Evolutionary conservation across 2,888 invertebrate species (phyloP), one percentile per base, ranked within the genome.

Genomic region (Polymixis flavicincta): DNA sequence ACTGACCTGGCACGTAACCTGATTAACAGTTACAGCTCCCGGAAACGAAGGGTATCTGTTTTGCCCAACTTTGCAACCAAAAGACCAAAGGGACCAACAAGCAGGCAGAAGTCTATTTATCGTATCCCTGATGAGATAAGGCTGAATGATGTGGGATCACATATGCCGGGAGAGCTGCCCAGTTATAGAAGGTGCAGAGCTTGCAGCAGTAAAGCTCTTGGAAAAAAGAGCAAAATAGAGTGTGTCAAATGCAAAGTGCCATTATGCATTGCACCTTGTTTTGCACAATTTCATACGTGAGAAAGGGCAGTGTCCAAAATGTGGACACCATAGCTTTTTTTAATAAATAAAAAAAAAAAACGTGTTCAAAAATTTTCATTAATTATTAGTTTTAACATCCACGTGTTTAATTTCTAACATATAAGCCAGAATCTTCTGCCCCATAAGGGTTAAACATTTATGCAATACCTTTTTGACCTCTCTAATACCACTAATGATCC

Each of bases 111-210:
- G 69, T 17, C 50, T 14, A 50, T 70, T 60, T 13, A 60, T 37
- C n/a, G 69, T 19, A 22, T 60, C 7, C 69, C 69, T 69, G 69
- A 55, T n/a, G 60, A 37, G 13, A 3, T 69, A 19, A 69, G 69
- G 69, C 19, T 69, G 32, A 50, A 60, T 48, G 69, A 69, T 69
- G 69, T 69, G 60, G 32, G 60, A 19, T 69, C 60, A 9, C 68
- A 69, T 32, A 69, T 69, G 66, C 63, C 63, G 17, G 17, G 17
- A 17, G 68, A 69, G 57, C 68, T 69, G 11, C 59, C 68, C 48
- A 69, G 7, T n/a, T 59, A 69, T n/a, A 57, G 68, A 57, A 68
- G 57, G 57, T 68, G 68, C 68, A 68, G 57, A 57, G 57, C 57
- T 17, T 68, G 68, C 45, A 68, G 68, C 68, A 68, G 45, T 17